phyloP scores from a whole-genome alignment of 37 sponge, comb jelly and placozoan species.

The Halichondria panicea region DNA sequence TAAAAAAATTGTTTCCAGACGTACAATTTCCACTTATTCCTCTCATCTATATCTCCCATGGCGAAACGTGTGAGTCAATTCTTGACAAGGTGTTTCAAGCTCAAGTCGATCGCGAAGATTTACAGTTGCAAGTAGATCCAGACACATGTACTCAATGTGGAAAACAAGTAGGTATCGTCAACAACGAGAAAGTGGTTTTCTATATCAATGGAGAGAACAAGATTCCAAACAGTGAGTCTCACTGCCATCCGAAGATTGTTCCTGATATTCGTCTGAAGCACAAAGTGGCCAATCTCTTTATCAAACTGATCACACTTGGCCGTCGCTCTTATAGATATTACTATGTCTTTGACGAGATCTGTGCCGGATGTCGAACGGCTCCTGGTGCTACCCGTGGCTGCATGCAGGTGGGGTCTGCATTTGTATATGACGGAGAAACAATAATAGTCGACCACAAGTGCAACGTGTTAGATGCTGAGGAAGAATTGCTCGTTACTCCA shows the following conservation, averaged over 20 bases:
- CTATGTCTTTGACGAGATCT: too few species aligned
- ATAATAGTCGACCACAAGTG: too few species aligned
- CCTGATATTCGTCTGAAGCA: too few species aligned
- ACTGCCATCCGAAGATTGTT: conserved; percentile 32
- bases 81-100: neutral
- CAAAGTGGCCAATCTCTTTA: too few species aligned
- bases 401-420: too few species aligned
- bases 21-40: neutral
- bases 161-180: neutral
- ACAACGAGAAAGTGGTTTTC: neutral
- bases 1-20: conserved; percentile 5
- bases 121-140: conserved; percentile 9
- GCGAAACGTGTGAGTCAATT: conserved; percentile 5
- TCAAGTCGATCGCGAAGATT: neutral
- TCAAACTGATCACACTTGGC: too few species aligned
- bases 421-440: too few species aligned
- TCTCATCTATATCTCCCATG: conserved; percentile 7
- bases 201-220: neutral
- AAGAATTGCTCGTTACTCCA: too few species aligned
- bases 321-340: too few species aligned
- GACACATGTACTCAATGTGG: conserved; percentile 24
- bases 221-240: conserved; percentile 26
- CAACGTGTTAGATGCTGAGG: too few species aligned
- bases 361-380: too few species aligned
- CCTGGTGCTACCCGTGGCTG: too few species aligned